Conservation (phyloP, 2,113 vertebrate species). For the Cisticola juncidis region DNA sequence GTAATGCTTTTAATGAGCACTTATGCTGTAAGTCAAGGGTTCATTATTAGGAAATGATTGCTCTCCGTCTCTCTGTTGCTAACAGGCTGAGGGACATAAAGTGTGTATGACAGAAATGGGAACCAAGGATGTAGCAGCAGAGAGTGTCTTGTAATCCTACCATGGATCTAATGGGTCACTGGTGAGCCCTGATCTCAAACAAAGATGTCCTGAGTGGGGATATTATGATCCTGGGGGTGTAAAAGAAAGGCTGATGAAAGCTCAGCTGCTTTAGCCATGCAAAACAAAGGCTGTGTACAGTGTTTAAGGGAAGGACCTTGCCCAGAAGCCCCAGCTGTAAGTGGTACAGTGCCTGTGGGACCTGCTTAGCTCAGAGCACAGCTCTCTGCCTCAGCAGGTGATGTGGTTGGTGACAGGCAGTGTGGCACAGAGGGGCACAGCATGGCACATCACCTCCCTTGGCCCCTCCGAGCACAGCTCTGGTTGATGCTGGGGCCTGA, state of each 20-base stretch:
- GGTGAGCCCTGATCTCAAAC: neutral
- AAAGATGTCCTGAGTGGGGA: neutral
- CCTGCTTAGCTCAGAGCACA: neutral
- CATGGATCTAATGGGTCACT: neutral
- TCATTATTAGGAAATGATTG: neutral
- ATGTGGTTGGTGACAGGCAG: neutral
- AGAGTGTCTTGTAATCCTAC: neutral
- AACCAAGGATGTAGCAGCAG: neutral
- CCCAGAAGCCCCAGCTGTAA: neutral
- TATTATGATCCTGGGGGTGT: neutral
- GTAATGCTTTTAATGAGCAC: neutral
- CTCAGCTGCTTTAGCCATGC: neutral
- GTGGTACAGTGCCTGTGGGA: neutral
- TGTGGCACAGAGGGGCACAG: neutral
- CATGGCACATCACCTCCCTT: accelerated
- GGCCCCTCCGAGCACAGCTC: accelerated
- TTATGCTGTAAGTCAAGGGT: neutral
- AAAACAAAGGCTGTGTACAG: accelerated
- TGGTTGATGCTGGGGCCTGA: neutral
- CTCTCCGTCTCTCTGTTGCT: neutral
- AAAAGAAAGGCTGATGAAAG: neutral
- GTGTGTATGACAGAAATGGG: neutral
- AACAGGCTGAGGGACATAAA: neutral
- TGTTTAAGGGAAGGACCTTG: neutral
- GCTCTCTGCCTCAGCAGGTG: neutral